phyloP scores from a whole-genome alignment of 2,888 invertebrate genomes.

The Morpho helenor region DNA sequence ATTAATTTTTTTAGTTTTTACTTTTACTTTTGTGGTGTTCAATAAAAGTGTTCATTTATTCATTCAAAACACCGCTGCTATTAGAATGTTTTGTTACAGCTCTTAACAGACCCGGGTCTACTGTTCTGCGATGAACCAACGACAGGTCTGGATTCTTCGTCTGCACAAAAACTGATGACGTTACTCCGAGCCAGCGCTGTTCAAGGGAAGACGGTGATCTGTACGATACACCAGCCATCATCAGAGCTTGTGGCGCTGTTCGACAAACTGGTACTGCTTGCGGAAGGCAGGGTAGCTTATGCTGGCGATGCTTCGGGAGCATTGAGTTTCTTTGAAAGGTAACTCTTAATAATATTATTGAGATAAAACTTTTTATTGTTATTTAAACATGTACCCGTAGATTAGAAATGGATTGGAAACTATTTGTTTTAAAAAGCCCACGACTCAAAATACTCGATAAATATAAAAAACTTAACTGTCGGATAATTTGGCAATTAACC shows the following conservation, averaged over 20 bases:
- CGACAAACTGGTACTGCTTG: constrained; percentile 86
- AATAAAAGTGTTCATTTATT: too few relatives aligned
- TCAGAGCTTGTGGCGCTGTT: constrained; percentile 92
- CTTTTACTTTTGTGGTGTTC: too few relatives aligned
- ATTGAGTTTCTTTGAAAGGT: constrained; percentile 80
- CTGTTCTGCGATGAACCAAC: constrained; percentile 98
- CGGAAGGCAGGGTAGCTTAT: constrained; percentile 92
- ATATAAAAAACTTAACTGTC: too few relatives aligned
- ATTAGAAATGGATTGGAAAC: too few relatives aligned
- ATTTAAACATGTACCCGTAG: too few relatives aligned
- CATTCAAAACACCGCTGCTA: too few relatives aligned
- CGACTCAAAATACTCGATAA: too few relatives aligned
- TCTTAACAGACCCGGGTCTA: constrained; percentile 93
- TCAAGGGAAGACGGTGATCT: constrained; percentile 91
- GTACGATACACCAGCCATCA: constrained; percentile 97
- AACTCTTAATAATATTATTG: constrained; percentile 22
- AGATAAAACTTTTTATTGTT: not conserved
- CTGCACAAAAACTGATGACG: constrained; percentile 90
- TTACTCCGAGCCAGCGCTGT: constrained; percentile 84
- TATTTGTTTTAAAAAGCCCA: too few relatives aligned
- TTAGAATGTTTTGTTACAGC: constrained; percentile 56
- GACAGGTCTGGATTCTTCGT: constrained; percentile 94
- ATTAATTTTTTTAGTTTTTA: too few relatives aligned
- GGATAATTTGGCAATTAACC: too few relatives aligned
- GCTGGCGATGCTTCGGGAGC: constrained; percentile 83